A percentile compares a stretch with the other conserved stretches of the same genome.
These are phyloP conservation scores for Leptoclinus maculatus DNA, from an alignment of 2,797 vertebrate species.

Conservation along the genomic window DNA sequence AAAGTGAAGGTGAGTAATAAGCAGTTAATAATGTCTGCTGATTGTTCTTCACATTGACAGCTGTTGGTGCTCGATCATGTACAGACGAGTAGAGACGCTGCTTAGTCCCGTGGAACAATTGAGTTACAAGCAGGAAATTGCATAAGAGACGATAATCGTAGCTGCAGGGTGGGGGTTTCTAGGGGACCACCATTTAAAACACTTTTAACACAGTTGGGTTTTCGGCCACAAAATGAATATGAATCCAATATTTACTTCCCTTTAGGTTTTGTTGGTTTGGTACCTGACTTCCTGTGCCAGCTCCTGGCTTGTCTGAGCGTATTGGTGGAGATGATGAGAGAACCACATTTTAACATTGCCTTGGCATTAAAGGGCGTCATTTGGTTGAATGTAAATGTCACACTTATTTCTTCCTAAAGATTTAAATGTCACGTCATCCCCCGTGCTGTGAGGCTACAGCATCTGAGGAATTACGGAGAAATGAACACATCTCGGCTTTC, in stretches of 20 bases:
- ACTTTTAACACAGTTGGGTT: neutral
- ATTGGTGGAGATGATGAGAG: too few species aligned
- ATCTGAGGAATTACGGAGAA: too few species aligned
- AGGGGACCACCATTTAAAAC: neutral
- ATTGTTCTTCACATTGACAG: slow-evolving; percentile 36
- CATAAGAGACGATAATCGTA: neutral
- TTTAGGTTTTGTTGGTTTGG: neutral
- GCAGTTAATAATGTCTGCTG: slow-evolving; percentile 21
- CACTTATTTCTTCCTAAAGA: neutral
- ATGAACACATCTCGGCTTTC: neutral
- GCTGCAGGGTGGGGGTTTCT: neutral
- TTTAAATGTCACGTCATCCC: neutral
- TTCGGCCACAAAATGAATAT: neutral
- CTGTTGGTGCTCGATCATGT: slow-evolving; percentile 20
- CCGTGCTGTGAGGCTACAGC: neutral
- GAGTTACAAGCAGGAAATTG: neutral
- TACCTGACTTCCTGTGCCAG: neutral
- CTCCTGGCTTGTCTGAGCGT: neutral
- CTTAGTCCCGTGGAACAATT: neutral
- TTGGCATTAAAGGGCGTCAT: neutral
- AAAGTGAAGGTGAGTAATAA: slow-evolving; percentile 23
- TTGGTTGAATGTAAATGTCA: neutral
- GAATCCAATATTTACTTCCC: neutral
- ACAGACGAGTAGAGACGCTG: slow-evolving; percentile 8
- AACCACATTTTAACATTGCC: neutral